Evolutionary conservation across 2,797 vertebrate species (phyloP).

Genomic region (Scolopax rusticola): DNA sequence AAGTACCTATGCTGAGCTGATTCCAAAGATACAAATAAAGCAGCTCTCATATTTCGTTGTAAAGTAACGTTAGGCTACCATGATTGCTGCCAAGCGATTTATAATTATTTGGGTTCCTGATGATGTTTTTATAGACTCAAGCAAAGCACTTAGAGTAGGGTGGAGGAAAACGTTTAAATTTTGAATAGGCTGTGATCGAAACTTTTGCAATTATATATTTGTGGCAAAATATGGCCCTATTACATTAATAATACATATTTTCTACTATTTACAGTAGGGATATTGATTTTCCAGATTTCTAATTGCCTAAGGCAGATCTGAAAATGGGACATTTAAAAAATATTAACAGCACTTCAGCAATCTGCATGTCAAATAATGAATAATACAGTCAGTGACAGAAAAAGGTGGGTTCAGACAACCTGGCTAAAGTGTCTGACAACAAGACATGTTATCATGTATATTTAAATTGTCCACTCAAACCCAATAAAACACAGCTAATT

Average conservation of each 20-base stretch:
- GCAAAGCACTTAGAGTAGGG: background rate
- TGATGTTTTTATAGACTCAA: background rate
- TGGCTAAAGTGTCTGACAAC: background rate
- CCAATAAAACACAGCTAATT: background rate
- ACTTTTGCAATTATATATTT: background rate
- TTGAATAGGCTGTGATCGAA: background rate
- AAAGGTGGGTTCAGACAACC: background rate
- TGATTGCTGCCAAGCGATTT: background rate
- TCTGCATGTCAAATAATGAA: background rate
- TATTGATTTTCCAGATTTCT: constrained; percentile 33
- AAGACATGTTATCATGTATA: background rate
- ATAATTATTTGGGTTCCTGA: background rate
- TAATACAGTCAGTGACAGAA: background rate
- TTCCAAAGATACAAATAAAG: background rate
- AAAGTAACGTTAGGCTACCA: background rate
- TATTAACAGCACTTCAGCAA: background rate
- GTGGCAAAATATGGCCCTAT: background rate
- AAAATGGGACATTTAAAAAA: background rate
- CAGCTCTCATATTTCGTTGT: background rate
- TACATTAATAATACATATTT: constrained; percentile 43
- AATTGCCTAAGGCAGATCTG: background rate
- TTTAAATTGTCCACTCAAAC: background rate
- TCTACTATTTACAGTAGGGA: background rate
- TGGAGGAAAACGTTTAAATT: background rate
- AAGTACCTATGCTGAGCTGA: background rate